A percentile compares a stretch with the other conserved stretches of the same genome.
Conservation (phyloP, 2,797 vertebrate genomes). For the Brotogeris chrysoptera region DNA sequence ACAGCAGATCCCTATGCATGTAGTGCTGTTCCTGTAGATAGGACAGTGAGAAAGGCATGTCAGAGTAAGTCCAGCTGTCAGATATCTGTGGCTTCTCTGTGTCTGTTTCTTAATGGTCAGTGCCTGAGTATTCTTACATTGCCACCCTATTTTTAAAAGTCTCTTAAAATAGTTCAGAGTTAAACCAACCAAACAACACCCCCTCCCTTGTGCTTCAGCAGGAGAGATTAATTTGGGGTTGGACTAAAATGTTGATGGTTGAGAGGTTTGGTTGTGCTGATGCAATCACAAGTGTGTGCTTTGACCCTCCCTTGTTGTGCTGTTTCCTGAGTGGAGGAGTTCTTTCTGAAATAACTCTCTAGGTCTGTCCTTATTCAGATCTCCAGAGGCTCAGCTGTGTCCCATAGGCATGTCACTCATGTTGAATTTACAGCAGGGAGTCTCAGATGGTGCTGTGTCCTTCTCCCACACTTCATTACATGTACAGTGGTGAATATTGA, state of each 20-base stretch:
- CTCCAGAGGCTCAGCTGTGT: neutral
- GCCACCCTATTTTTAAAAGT: neutral
- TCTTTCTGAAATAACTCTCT: neutral
- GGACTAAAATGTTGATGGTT: neutral
- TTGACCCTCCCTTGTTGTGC: neutral
- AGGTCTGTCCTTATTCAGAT: neutral
- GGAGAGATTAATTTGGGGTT: neutral
- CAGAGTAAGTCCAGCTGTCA: neutral
- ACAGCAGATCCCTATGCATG: neutral
- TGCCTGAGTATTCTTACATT: neutral
- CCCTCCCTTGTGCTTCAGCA: neutral
- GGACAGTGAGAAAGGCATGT: neutral
- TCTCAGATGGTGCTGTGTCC: neutral
- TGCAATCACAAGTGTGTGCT: neutral
- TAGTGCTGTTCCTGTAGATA: neutral
- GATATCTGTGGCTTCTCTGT: neutral
- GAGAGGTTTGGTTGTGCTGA: neutral
- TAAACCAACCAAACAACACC: neutral
- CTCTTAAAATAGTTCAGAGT: neutral
- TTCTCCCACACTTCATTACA: rapidly evolving
- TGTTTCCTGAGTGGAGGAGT: neutral
- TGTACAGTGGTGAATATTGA: neutral
- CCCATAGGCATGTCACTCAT: rapidly evolving
- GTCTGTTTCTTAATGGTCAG: neutral
- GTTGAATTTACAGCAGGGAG: neutral